These are phyloP conservation scores for Lampris incognitus DNA, from an alignment of 2,113 vertebrate genomes.

Conservation along the genomic window DNA sequence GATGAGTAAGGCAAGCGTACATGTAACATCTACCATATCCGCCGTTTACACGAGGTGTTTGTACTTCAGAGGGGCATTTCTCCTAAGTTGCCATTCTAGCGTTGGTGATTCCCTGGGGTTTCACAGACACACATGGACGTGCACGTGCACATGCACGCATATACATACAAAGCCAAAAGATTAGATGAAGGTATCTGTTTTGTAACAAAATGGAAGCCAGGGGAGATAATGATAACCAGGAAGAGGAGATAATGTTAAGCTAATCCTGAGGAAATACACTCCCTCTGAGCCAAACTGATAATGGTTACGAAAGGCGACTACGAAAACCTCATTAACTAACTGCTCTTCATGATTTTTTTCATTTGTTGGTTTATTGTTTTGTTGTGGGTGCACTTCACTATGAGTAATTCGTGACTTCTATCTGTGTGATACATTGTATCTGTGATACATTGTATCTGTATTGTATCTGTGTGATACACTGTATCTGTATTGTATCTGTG, in stretches of 20 bases:
- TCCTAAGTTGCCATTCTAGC: too few species aligned
- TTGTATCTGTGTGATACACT: too few species aligned
- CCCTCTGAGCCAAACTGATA: conserved; percentile 11
- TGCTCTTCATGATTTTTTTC: neutral
- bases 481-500: too few species aligned
- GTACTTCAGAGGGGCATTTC: too few species aligned
- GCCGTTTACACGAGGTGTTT: too few species aligned
- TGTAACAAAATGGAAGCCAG: conserved; percentile 40
- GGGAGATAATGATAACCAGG: conserved; percentile 59
- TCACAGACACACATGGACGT: conserved; percentile 18
- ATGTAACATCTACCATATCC: too few species aligned
- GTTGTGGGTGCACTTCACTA: neutral
- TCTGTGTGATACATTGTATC: too few species aligned
- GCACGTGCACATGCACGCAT: conserved; percentile 23
- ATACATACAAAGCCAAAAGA: conserved; percentile 51
- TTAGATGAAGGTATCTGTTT: conserved; percentile 71
- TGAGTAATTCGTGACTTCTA: neutral
- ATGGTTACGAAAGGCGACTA: neutral
- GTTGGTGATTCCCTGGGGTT: neutral
- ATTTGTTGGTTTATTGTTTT: neutral
- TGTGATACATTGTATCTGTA: too few species aligned
- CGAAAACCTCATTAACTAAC: neutral
- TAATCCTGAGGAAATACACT: conserved; percentile 10
- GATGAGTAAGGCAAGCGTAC: too few species aligned
- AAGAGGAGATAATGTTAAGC: conserved; percentile 37